Evolutionary conservation across 2,113 vertebrate species (phyloP).

Genomic region (Epinephelus moara): DNA sequence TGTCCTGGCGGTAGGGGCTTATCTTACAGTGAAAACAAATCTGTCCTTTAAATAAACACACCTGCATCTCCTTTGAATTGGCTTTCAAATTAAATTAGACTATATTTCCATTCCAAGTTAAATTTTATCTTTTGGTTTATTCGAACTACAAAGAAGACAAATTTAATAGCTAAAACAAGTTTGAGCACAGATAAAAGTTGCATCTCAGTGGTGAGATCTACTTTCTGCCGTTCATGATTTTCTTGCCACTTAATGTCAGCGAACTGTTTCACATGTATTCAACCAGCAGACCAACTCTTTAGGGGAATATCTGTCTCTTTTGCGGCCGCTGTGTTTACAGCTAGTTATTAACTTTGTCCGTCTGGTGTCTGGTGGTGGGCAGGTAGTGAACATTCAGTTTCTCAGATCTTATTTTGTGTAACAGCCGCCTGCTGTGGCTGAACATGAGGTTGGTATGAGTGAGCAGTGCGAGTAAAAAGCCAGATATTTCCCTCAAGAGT

Average conservation of each 20-base stretch:
- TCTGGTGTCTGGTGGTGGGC: not conserved
- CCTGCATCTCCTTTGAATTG: not conserved
- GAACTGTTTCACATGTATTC: not conserved
- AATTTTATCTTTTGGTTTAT: not conserved
- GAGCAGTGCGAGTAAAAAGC: not conserved
- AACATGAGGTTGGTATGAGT: not conserved
- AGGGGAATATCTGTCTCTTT: not conserved
- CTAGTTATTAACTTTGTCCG: not conserved
- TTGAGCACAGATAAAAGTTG: not conserved
- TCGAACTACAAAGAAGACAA: not conserved
- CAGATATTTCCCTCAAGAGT: not conserved
- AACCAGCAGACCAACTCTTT: not conserved
- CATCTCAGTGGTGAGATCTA: not conserved
- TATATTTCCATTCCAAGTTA: not conserved
- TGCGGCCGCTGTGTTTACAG: not conserved
- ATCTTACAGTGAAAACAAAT: conserved; percentile 17
- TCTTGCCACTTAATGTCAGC: not conserved
- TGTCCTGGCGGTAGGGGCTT: conserved; percentile 26
- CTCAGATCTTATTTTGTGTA: not conserved
- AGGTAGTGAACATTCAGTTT: not conserved
- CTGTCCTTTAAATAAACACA: not conserved
- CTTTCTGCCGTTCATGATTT: not conserved
- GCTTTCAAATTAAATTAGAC: not conserved
- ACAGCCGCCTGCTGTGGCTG: not conserved
- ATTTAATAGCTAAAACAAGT: not conserved